Base-by-base conservation (phyloP, 2,888 invertebrate species). In the Calameuta pallipes region DNA sequence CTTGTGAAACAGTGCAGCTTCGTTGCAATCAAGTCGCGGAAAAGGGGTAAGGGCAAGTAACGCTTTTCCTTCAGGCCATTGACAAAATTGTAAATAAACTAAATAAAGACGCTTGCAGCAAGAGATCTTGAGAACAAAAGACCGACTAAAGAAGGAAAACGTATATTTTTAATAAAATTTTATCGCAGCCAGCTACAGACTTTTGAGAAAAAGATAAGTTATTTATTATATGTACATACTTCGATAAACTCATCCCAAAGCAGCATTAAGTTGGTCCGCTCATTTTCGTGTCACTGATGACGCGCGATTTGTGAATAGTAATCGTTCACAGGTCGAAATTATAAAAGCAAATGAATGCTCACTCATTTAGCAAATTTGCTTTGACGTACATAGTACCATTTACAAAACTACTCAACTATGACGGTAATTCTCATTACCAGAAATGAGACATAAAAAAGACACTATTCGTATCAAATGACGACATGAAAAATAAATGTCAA, bases 301-400 rank as follows among this genome's bases (percentile, higher is more conserved):
- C 56, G 56, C 9, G 56, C 56, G 56, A 56, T 56, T 56, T 23
- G 23, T 56, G 56, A 56, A 56, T 56, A 56, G 23, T 23, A 71
- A 71, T 71, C 23, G 1, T 71, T 71, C 34, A 30, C 71, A 34
- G 33, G 71, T 71, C 34, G 31, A 34, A 33, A 71, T 71, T 31
- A 71, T 71, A 71, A 71, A 71, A 71, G 13, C 71, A 71, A 71
- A 71, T 71, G 71, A 71, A 71, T 71, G 15, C 71, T 31, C 71
- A 15, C 71, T 13, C 31, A 34, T 9, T 23, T 34, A 33, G 31
- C 4, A 31, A 71, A 71, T 71, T 31, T 71, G 33, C 33, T 34
- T 33, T 71, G 71, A 71, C 71, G 71, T 34, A 33, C 4, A 4
- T 33, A 71, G 30, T 12, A 1, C 33, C 33, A 30, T 34, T 71